Evolutionary conservation across 2,113 vertebrate species (phyloP), one percentile per base, ranked within the genome.

Genomic region (Neotragus moschatus): DNA sequence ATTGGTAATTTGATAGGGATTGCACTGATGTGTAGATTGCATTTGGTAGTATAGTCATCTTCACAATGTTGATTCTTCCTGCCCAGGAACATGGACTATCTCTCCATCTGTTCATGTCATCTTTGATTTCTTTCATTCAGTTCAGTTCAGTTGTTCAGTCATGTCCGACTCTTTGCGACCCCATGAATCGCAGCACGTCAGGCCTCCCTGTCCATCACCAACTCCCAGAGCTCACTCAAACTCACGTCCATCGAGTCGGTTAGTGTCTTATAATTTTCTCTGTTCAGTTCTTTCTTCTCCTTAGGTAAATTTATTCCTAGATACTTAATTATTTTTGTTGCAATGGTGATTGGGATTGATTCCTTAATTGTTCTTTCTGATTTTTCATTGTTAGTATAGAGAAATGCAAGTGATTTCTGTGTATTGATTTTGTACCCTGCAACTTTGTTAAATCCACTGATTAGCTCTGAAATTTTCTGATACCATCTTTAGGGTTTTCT

Each of bases 241-340:
- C 23, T 58, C 56, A 58, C 0, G 9, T 58, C 55, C 23, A 26
- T 26, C 3, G 10, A 58, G 23, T 58, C 0, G 1, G 25, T n/a
- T 36, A 70, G 9, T 36, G 17, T 36, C n/a, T 66, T 66, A 36
- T 21, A 66, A 66, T 36, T 36, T 36, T 66, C 33, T 66, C 33
- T 66, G 33, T 66, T 36, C 33, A 66, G n/a, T 66, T 66, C 63
- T 66, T 66, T 36, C n/a, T n/a, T 36, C 63, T 36, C 17, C 63
- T 70, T 70, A 11, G 9, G 33, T 66, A 23, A 21, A 9, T 36
- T 70, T 70, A 70, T 70, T 70, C 19, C 66, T 70, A 23, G 66
- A 39, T 70, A 70, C 39, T 70, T 39, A 70, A 39, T 39, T 70
- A 5, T 12, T 70, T 70, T 39, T 23, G 10, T 23, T 39, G 66